A percentile compares a stretch with the other conserved stretches of the same genome.
Evolutionary conservation across 2,888 invertebrate species (phyloP).

Genomic region (Baccha elongata): DNA sequence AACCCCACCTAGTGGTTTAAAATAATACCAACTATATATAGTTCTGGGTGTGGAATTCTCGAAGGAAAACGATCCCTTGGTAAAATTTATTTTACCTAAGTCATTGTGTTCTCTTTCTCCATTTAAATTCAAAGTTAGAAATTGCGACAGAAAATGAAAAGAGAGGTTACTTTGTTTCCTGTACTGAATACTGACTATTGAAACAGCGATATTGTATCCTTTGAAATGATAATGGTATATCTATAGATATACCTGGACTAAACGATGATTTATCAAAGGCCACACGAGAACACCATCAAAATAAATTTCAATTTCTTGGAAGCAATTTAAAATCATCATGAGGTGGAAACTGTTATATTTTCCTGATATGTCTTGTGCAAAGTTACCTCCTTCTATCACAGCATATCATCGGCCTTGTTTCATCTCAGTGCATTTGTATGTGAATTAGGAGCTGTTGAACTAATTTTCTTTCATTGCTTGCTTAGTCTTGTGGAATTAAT

Average conservation of each 20-base stretch:
- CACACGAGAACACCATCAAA: slow-evolving; percentile 50
- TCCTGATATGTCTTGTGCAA: not conserved
- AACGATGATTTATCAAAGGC: slow-evolving; percentile 72
- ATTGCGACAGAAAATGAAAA: slow-evolving; percentile 39
- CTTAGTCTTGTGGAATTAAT: slow-evolving; percentile 57
- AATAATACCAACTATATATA: slow-evolving; percentile 57
- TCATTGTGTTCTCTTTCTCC: not conserved
- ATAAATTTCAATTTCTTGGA: slow-evolving; percentile 56
- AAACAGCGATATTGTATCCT: slow-evolving; percentile 24
- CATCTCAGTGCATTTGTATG: slow-evolving; percentile 21
- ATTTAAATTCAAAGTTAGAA: not conserved
- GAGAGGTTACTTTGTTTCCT: not conserved
- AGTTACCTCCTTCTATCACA: not conserved
- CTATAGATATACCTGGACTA: slow-evolving; percentile 36
- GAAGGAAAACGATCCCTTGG: slow-evolving; percentile 45
- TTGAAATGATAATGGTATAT: slow-evolving; percentile 36
- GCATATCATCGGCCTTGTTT: slow-evolving; percentile 12
- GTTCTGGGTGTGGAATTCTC: slow-evolving; percentile 30
- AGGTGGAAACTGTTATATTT: not conserved
- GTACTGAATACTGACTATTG: slow-evolving; percentile 6
- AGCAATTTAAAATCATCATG: slow-evolving; percentile 38
- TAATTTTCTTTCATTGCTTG: slow-evolving; percentile 46
- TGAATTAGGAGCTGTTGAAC: slow-evolving; percentile 16
- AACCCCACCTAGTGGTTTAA: slow-evolving; percentile 61
- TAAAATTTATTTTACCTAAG: slow-evolving; percentile 58